Evolutionary conservation across 1,140 invertebrate genomes (phyloP).

Genomic region (Orchesella cincta): DNA sequence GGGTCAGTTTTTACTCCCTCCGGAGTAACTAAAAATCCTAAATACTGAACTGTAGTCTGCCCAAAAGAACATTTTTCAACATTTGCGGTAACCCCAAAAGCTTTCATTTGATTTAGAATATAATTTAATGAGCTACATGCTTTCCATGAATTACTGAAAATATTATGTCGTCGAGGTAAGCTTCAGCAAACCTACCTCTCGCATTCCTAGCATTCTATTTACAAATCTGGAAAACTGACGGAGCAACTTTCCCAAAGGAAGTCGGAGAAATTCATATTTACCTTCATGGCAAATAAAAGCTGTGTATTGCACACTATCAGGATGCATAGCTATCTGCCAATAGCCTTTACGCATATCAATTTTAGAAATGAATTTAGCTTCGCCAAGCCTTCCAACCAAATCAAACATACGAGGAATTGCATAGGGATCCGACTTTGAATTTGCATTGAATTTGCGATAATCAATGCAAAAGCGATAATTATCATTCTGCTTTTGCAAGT

Average conservation of each 20-base stretch:
- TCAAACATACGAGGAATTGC: slow-evolving; percentile 37
- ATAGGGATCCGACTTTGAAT: slow-evolving; percentile 7
- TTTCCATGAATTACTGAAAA: slow-evolving; percentile 29
- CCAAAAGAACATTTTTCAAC: slow-evolving; percentile 58
- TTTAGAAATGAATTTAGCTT: slow-evolving; percentile 51
- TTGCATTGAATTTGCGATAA: slow-evolving; percentile 35
- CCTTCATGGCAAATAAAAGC: slow-evolving; percentile 50
- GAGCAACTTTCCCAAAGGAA: slow-evolving; percentile 52
- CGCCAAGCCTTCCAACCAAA: slow-evolving; percentile 51
- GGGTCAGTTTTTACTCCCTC: slow-evolving; percentile 57
- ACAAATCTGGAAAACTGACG: slow-evolving; percentile 50
- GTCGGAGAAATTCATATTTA: slow-evolving; percentile 49
- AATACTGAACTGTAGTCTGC: slow-evolving; percentile 56
- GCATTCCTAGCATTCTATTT: slow-evolving; percentile 30
- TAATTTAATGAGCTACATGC: slow-evolving; percentile 39
- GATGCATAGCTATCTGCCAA: slow-evolving; percentile 37
- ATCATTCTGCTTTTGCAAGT: slow-evolving; percentile 44
- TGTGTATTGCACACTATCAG: slow-evolving; percentile 51
- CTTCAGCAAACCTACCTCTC: slow-evolving; percentile 28
- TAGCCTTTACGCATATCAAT: slow-evolving; percentile 51
- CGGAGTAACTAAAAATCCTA: slow-evolving; percentile 57
- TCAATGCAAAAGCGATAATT: slow-evolving; percentile 37
- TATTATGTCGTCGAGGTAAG: slow-evolving; percentile 44
- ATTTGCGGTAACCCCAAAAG: slow-evolving; percentile 41
- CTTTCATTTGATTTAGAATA: slow-evolving; percentile 41